Percentiles rank a stretch among this genome's conserved stretches.
Evolutionary conservation across 1,140 invertebrate genomes (phyloP).

Genomic region (Trichonephila inaurata): DNA sequence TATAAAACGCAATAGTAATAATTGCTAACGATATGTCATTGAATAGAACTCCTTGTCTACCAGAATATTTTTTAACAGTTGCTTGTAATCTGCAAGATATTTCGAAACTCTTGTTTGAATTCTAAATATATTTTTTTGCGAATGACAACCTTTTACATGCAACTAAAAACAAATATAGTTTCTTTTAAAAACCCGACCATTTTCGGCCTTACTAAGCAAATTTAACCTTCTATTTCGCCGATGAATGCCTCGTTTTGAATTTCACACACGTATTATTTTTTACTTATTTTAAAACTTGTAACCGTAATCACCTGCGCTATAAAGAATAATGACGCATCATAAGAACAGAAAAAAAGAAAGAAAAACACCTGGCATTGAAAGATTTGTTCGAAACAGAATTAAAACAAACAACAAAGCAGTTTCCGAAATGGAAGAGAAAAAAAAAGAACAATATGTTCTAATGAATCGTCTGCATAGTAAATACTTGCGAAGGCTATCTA

Average conservation of each 20-base stretch:
- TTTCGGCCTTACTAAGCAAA: background rate
- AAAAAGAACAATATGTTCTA: conserved; percentile 18
- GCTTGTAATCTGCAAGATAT: too few relatives aligned
- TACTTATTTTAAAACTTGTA: background rate
- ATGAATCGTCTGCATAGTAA: background rate
- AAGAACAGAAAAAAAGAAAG: background rate
- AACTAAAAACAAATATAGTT: too few relatives aligned
- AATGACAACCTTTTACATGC: too few relatives aligned
- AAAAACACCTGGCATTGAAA: background rate
- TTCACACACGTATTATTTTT: background rate
- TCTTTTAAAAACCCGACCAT: too few relatives aligned
- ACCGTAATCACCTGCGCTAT: background rate
- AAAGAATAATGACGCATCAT: background rate
- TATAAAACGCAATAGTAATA: too few relatives aligned
- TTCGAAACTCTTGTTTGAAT: too few relatives aligned
- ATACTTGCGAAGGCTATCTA: conserved; percentile 13
- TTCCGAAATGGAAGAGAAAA: background rate
- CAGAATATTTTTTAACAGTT: too few relatives aligned
- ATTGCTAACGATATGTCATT: too few relatives aligned
- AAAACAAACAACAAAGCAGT: background rate
- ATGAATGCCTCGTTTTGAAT: background rate
- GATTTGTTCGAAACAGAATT: background rate
- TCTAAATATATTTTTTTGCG: too few relatives aligned
- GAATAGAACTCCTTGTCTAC: too few relatives aligned
- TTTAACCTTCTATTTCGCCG: background rate